Evolutionary conservation across 1,140 invertebrate species (phyloP), one percentile per base, ranked within the genome.

Genomic region (Neodiprion pinetum): DNA sequence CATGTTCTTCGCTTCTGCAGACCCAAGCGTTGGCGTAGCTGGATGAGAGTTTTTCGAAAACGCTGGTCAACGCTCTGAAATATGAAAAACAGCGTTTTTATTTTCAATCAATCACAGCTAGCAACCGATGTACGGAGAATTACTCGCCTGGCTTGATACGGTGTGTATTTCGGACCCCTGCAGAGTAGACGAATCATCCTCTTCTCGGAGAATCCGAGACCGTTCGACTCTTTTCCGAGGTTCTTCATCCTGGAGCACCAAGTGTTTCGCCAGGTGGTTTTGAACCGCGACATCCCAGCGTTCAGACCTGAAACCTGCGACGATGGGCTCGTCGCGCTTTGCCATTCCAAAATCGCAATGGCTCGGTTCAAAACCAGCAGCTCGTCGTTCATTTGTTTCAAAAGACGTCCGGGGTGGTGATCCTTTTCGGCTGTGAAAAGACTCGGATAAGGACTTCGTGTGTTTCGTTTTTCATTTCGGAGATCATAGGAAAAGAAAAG

Each of bases 151-250:
- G 82, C 78, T 77, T 85, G 76, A 72, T 83, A 66, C 12, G 85
- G 79, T 9, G 83, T 81, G 76, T 87, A 89, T 74, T 82, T 82
- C 11, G 87, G 85, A 8, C 89, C 86, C 47, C 83, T 72, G 73
- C 88, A 89, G 7, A 87, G 74, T 3, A 87, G 70, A 73, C 82
- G 80, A 21, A 83, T 72, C 78, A 82, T 81, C 66, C 85, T 71
- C 28, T 74, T 48, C 65, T 68, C 3, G 28, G 70, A 65, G 17
- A 70, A 14, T 74, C 66, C 17, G 65, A 48, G 12, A 48, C 40
- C 9, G 23, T 14, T 9, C n/a, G 53, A 9, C 53, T 17, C 9
- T 17, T 9, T 12, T 9, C 70, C 23, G n/a, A 76, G 50, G 49
- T 66, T 17, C 14, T 70, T 14, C n/a, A 78, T 50, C 76, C 76